Evolutionary conservation across 1,140 invertebrate genomes (phyloP).

Genomic region (Drosophila fuyamai): DNA sequence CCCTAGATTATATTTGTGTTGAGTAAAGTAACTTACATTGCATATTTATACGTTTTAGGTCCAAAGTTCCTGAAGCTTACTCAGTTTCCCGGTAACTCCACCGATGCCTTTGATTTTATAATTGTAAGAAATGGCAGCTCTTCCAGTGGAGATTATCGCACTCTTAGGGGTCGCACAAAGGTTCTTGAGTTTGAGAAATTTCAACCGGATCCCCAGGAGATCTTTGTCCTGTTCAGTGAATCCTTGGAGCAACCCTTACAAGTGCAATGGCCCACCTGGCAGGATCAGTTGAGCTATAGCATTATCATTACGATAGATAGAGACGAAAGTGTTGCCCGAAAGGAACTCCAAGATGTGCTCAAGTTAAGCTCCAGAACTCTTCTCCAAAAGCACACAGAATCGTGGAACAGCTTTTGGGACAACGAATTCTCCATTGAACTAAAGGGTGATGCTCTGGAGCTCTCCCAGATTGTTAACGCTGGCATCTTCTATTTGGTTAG

Average conservation of each 20-base stretch:
- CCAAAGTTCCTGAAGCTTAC: constrained; percentile 45
- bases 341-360: constrained; percentile 85
- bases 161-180: constrained; percentile 50
- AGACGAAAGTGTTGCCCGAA: constrained; percentile 85
- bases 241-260: constrained; percentile 39
- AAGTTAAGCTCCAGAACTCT: constrained; percentile 16
- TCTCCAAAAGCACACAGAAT: constrained; percentile 41
- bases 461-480: constrained; percentile 85
- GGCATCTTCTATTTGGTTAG: constrained; percentile 87
- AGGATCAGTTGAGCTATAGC: constrained; percentile 84
- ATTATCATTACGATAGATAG: constrained; percentile 86
- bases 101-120: constrained; percentile 59
- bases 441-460: constrained; percentile 84
- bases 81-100: constrained; percentile 37
- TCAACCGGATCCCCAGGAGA: constrained; percentile 82
- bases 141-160: constrained; percentile 35
- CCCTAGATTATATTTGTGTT: no score
- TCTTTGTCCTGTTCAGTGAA: constrained; percentile 71
- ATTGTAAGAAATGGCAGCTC: constrained; percentile 39
- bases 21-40: no score
- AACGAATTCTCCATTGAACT: constrained; percentile 83
- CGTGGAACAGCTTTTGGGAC: constrained; percentile 72
- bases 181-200: constrained; percentile 80
- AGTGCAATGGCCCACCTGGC: constrained; percentile 84
- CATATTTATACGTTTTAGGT: constrained; percentile 19